Evolutionary conservation across 2,888 invertebrate species (phyloP).

Genomic region (Philereme vetulata): DNA sequence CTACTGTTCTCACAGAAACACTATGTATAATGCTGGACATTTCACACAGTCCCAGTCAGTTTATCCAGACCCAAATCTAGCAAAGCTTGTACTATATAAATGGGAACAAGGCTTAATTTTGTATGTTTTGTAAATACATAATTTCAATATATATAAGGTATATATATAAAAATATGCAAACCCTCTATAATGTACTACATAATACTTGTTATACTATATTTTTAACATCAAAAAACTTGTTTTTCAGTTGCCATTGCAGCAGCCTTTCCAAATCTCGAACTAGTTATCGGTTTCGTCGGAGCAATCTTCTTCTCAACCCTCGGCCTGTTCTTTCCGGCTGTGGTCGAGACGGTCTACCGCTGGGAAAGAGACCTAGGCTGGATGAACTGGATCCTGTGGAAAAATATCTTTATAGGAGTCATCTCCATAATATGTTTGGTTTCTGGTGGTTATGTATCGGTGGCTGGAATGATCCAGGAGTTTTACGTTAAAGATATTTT

Average conservation of each 20-base stretch:
- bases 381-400: slow-evolving; percentile 86
- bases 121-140: too few relatives aligned
- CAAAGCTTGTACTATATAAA: too few relatives aligned
- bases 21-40: too few relatives aligned
- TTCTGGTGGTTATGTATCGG: slow-evolving; percentile 70
- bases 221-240: slow-evolving; percentile 1
- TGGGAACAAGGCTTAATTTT: too few relatives aligned
- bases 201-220: too few relatives aligned
- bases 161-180: too few relatives aligned
- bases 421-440: slow-evolving; percentile 64
- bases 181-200: too few relatives aligned
- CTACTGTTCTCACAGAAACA: too few relatives aligned
- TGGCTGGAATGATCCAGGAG: slow-evolving; percentile 66
- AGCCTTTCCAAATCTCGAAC: slow-evolving; percentile 91
- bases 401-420: slow-evolving; percentile 81
- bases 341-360: slow-evolving; percentile 88
- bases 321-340: slow-evolving; percentile 89
- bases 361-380: slow-evolving; percentile 87
- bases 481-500: slow-evolving; percentile 41
- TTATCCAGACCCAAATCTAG: too few relatives aligned
- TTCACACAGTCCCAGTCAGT: too few relatives aligned
- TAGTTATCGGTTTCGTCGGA: slow-evolving; percentile 95
- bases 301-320: slow-evolving; percentile 89
- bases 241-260: slow-evolving; percentile 88
- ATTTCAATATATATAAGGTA: too few relatives aligned